Evolutionary conservation across 2,113 vertebrate genomes (phyloP).

Genomic region (Oxyruncus cristatus): DNA sequence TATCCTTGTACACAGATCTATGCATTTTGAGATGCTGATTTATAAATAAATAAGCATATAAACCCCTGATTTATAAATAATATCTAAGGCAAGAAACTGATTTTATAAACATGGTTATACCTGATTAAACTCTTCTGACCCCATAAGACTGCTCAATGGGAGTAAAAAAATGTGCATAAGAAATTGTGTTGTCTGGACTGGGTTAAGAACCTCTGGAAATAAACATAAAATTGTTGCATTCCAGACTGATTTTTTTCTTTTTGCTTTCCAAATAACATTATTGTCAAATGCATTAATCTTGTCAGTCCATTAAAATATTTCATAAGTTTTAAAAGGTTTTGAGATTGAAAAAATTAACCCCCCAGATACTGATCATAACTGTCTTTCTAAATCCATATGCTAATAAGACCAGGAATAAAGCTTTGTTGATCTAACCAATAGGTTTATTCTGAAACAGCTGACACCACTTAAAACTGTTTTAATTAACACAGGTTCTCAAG

Average conservation of each 20-base stretch:
- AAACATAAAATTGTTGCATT: background rate
- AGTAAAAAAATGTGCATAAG: background rate
- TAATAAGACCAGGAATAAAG: background rate
- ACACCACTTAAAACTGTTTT: background rate
- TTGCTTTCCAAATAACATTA: background rate
- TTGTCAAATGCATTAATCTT: background rate
- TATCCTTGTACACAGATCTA: background rate
- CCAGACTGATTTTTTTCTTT: background rate
- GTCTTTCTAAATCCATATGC: background rate
- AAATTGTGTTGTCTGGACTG: background rate
- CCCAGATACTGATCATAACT: background rate
- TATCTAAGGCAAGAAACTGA: background rate
- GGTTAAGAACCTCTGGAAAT: background rate
- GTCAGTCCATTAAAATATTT: background rate
- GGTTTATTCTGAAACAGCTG: conserved; percentile 5
- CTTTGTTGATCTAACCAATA: background rate
- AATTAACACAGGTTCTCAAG: background rate
- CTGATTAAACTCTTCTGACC: background rate
- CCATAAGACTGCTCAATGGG: background rate
- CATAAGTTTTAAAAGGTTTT: background rate
- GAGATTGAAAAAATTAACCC: background rate
- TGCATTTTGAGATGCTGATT: background rate
- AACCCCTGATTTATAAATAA: background rate
- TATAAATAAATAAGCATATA: background rate
- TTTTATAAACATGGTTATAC: background rate